Conservation (phyloP, 2,888 invertebrate species). For the Epistrophe grossulariae region DNA sequence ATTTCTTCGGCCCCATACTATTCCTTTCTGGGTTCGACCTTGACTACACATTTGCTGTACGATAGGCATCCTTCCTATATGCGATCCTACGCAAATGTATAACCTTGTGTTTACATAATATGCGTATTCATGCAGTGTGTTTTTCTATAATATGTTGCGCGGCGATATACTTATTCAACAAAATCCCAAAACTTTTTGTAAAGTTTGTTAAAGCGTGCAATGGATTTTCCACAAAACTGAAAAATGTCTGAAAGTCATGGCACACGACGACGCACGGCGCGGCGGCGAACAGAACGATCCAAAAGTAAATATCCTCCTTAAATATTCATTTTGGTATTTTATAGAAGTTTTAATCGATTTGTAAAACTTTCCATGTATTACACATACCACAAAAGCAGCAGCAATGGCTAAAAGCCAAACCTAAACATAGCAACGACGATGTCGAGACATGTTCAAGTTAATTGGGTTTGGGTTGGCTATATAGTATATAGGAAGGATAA, state of each 20-base stretch:
- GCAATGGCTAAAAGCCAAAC: background rate
- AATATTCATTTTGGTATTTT: conserved; percentile 11
- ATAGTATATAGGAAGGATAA: background rate
- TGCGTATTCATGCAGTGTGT: background rate
- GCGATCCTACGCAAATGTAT: background rate
- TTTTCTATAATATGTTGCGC: too few relatives aligned
- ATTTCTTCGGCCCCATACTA: too few relatives aligned
- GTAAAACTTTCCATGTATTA: background rate
- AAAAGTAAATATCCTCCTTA: background rate
- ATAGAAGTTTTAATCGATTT: conserved; percentile 16
- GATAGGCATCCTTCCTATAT: too few relatives aligned
- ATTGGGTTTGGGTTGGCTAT: conserved; percentile 12
- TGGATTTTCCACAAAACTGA: background rate
- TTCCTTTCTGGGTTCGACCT: too few relatives aligned
- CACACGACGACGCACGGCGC: background rate
- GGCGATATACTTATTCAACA: background rate
- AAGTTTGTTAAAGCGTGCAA: background rate
- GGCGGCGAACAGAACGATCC: too few relatives aligned
- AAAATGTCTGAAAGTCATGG: background rate
- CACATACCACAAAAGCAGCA: background rate
- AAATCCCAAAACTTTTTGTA: background rate
- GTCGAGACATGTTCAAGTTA: conserved; percentile 5
- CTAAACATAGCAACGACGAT: background rate
- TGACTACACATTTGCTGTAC: too few relatives aligned
- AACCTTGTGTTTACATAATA: background rate